phyloP scores from a whole-genome alignment of 2,113 vertebrate species.

The Rhinolophus ferrumequinum region DNA sequence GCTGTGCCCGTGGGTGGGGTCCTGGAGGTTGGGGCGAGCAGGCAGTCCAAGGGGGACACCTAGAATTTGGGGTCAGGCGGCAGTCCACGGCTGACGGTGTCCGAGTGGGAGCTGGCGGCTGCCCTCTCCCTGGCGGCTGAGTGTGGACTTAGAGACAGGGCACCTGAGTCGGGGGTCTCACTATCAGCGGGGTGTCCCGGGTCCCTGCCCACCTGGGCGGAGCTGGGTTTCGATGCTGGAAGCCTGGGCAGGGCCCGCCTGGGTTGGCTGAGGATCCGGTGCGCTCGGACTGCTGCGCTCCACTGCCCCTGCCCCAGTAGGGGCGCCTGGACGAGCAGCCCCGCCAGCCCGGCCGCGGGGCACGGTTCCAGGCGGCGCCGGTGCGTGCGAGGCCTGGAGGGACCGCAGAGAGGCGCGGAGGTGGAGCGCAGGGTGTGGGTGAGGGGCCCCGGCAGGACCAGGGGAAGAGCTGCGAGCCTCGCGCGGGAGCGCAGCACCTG shows the following conservation, averaged over 20 bases:
- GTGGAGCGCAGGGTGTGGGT: fast-evolving
- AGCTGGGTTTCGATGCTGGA: neutral
- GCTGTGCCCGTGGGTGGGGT: neutral
- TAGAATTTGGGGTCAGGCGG: neutral
- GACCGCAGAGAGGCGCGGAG: neutral
- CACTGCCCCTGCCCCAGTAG: neutral
- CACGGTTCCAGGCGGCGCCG: neutral
- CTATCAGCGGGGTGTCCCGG: neutral
- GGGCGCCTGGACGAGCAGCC: neutral
- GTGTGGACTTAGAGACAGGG: too few relatives aligned
- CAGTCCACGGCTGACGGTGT: too few relatives aligned
- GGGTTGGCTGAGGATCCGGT: neutral
- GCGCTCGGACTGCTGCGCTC: fast-evolving
- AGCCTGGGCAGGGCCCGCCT: neutral
- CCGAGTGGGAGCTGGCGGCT: neutral
- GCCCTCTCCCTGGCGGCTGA: neutral
- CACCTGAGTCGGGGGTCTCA: neutral
- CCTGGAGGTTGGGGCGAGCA: neutral
- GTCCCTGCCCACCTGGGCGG: too few relatives aligned
- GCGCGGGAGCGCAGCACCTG: too few relatives aligned
- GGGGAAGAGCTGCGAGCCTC: too few relatives aligned
- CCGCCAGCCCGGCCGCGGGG: neutral
- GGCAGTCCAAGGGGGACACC: neutral
- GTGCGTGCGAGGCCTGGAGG: fast-evolving
- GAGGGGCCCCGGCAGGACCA: too few relatives aligned